Base-by-base conservation (phyloP, 2,113 vertebrate species). In the Ifrita kowaldi region DNA sequence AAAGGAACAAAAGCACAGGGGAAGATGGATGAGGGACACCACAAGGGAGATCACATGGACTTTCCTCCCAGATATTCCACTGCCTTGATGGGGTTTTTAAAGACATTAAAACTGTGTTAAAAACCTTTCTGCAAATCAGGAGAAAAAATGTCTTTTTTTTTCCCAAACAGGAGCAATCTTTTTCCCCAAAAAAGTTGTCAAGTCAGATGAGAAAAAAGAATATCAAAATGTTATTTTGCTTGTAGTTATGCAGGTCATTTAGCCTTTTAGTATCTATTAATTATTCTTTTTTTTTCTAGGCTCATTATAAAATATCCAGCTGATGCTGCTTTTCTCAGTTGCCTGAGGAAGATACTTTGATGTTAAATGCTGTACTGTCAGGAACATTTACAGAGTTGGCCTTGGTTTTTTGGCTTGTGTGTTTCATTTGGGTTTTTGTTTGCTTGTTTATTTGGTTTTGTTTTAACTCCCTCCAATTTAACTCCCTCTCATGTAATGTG, bases 291-390 rank as follows among this genome's bases (percentile, higher is more conserved):
- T 86, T 92, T 86, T 63, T 71, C 50, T 90, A 77, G 37, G 21
- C 47, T 95, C 13, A 47, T 89, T 89, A 87, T 32, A 78, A 96
- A 78, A 86, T 55, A 79, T 56, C 49, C 49, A 88, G 78, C 68
- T 73, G 57, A 33, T 90, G 24, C 1, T 71, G 37, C 20, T 91
- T 8, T 64, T 91, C 57, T 91, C 62, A 74, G 55, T 55, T 55
- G 55, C 64, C 89, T 60, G 35, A 70, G 33, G 33, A 92, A 39
- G 35, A 12, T 49, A 53, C 84, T 95, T 84, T 90, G 47, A 69
- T 67, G 30, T 59, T 60, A 96, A 87, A 81, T 78, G 24, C 7
- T 87, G 47, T 27, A 19, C 24, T 60, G 46, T 63, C 80, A 94
- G 49, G 16, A 91, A 32, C 3, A 1, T 64, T 89, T 75, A 63